Conservation (phyloP, 2,113 vertebrate genomes). For the Cisticola juncidis region DNA sequence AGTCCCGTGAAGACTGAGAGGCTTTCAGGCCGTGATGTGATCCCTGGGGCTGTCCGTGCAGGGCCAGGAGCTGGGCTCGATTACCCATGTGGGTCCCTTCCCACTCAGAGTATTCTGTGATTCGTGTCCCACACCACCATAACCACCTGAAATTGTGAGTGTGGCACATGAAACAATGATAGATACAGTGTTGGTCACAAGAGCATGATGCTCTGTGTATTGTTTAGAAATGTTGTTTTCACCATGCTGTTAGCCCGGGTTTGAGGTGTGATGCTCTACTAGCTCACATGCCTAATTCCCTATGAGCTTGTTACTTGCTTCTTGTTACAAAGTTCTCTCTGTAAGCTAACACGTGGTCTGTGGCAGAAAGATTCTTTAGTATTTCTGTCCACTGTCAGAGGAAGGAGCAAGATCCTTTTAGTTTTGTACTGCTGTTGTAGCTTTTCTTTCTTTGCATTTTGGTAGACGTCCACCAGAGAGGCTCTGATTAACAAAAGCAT, state of each 20-base stretch:
- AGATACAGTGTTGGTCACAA: rapidly evolving
- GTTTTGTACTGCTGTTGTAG: not conserved
- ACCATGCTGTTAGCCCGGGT: rapidly evolving
- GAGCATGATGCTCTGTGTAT: rapidly evolving
- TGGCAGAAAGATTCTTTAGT: not conserved
- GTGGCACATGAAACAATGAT: rapidly evolving
- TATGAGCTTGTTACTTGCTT: not conserved
- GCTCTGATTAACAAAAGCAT: conserved; percentile 82
- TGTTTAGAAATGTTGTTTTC: rapidly evolving
- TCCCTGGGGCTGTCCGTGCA: not conserved
- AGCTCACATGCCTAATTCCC: rapidly evolving
- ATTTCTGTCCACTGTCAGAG: not conserved
- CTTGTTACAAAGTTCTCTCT: not conserved
- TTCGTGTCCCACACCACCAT: too few relatives aligned
- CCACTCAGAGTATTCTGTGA: too few relatives aligned
- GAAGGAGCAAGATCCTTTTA: not conserved
- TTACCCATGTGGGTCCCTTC: not conserved
- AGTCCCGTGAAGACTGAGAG: not conserved
- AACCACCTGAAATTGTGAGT: not conserved
- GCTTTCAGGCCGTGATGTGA: too few relatives aligned
- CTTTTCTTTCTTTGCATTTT: conserved; percentile 10
- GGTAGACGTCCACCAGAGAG: conserved; percentile 83
- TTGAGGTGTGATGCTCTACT: not conserved
- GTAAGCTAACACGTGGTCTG: rapidly evolving
- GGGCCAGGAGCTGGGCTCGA: not conserved